Evolutionary conservation across 2,113 vertebrate genomes (phyloP), one percentile per base, ranked within the genome.

Genomic region (Bungarus multicinctus): DNA sequence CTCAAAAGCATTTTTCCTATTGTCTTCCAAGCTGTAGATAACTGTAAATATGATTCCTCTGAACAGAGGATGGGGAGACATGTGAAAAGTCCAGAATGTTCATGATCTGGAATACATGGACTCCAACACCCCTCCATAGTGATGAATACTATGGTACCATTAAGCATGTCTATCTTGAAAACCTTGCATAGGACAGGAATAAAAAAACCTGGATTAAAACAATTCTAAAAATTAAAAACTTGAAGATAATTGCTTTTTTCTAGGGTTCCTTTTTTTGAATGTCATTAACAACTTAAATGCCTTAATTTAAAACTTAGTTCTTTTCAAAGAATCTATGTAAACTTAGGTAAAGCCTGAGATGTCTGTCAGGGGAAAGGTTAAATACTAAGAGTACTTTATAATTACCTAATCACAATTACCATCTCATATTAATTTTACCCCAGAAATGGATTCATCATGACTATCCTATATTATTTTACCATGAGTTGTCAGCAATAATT

Each of bases 391-490:
- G 95, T 97, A 97, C 95, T 96, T 97, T 97, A 94, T 98, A 98
- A 98, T 98, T 98, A 98, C 97, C 96, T 97, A 97, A 98, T 98
- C 97, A 98, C 96, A 93, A 97, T 97, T 98, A 95, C 96, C 93
- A 95, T 94, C 97, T 96, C 96, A 96, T 94, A 97, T 97, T 96
- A 97, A 97, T 97, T 96, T 96, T 94, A 96, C 94, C 95, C 96
- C 39, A 92, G 96, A 97, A 94, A 6, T 91, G 34, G 94, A 94
- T 94, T 94, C 95, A 93, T 96, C 95, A 97, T 94, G 97, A 94
- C 95, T 96, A 94, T 93, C 94, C 94, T n/a, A 53, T 93, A 94
- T 93, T 96, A 94, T 93, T 94, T 92, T 85, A 91, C 96, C 91
- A 92, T 20, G 64, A 94, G 91, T 86, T 95, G 97, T 93, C 91